Evolutionary conservation across 2,113 vertebrate species (phyloP), one percentile per base, ranked within the genome.

Genomic region (Aphyosemion australe): DNA sequence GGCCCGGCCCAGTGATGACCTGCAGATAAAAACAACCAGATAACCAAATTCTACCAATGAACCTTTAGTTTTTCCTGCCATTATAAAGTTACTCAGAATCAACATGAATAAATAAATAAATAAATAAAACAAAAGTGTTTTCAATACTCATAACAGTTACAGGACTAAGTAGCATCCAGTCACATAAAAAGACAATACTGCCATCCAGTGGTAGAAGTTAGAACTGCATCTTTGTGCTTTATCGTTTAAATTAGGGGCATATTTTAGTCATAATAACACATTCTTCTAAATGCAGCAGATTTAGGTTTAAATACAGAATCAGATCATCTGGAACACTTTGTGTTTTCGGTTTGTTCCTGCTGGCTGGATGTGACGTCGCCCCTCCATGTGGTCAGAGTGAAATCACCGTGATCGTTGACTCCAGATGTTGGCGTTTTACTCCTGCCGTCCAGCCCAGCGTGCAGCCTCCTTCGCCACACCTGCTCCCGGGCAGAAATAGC

Each of bases 131-230:
- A 52, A 8, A 2, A 50, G 2, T 8, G 6, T 12, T 26, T 6
- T 49, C 1, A 15, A 4, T 46, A 11, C 13, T 26, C 8, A 15
- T 26, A 21, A 21, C 2, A 16, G 11, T 42, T 42, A 26, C 10
- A 7, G 47, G 10, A 9, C 37, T 1, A 63, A 34, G 52, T 16
- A 54, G 48, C 13, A 18, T 42, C 19, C 7, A 15, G 54, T 34
- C 51, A 26, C 31, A 10, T 34, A 26, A 50, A 42, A 68, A 61
- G 49, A 39, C 70, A 74, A 47, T 43, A 72, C 0, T 77, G 18
- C 86, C 87, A 87, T 69, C 89, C 88, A 37, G 67, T 78, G 89
- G 84, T 19, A 16, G 32, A 76, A 47, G 15, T 21, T 49, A 67
- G 69, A 73, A 80, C 42, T 51, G n/a, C 1, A 12, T 37, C 11